Percentiles rank a stretch among this genome's conserved stretches.
Conservation (phyloP, 2,113 vertebrate species). For the human (Homo sapiens) region DNA sequence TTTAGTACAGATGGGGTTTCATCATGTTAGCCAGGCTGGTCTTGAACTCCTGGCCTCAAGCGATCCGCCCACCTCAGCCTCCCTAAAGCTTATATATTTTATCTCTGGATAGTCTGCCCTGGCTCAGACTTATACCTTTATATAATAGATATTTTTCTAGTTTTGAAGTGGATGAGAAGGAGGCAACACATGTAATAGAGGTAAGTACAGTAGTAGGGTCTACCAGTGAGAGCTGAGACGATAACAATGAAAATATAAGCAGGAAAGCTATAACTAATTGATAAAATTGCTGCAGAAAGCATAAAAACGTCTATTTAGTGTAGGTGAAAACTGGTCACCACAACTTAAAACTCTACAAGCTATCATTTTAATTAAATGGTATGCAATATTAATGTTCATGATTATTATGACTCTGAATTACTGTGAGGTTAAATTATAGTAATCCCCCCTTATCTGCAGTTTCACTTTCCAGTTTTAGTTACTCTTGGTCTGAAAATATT, state of each 20-base stretch:
- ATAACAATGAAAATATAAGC: neutral
- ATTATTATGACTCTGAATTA: neutral
- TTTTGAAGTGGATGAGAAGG: slow-evolving; percentile 30
- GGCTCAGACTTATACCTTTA: neutral
- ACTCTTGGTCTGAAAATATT: neutral
- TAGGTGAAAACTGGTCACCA: neutral
- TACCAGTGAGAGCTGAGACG: neutral
- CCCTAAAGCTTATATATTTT: neutral
- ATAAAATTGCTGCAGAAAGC: neutral
- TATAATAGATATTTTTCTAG: neutral
- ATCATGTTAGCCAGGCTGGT: too few relatives aligned
- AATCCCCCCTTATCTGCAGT: neutral
- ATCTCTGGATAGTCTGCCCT: neutral
- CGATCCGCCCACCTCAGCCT: too few relatives aligned
- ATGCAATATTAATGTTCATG: neutral
- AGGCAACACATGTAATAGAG: neutral
- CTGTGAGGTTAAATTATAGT: neutral
- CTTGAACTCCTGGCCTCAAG: too few relatives aligned
- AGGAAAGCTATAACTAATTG: neutral
- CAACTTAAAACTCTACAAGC: neutral
- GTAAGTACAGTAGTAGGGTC: neutral
- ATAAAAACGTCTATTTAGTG: neutral
- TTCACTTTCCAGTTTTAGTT: neutral
- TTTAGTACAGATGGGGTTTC: too few relatives aligned
- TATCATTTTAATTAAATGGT: slow-evolving; percentile 1